Evolutionary conservation across 1,140 invertebrate species (phyloP), one percentile per base, ranked within the genome.

Genomic region (Eriocheir sinensis): DNA sequence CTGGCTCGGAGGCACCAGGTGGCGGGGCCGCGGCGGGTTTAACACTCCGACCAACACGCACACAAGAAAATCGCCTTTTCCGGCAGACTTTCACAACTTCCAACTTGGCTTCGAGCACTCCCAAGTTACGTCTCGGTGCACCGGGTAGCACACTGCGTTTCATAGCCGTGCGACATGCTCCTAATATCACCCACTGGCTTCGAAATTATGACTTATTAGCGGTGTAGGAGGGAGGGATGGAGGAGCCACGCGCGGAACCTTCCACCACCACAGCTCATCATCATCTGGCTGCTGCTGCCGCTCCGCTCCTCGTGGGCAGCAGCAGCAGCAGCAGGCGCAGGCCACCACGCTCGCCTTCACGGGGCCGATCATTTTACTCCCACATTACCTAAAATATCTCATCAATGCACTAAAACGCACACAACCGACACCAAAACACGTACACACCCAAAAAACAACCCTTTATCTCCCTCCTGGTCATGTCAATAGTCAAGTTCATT

Each of bases 41-140:
- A 85, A 60, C 80, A 85, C 91, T 91, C 17, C 36, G 90, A 91
- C 60, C 38, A 30, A 92, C 83, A 85, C 81, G 80, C 80, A 92
- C 91, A 85, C n/a, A n/a, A n/a, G 91, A 92, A 92, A 85, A 92
- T 83, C 91, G 83, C 91, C 60, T 72, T 92, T 92, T 92, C 91
- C 91, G 91, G 79, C 91, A 92, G 91, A 92, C 91, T 92, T 92
- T 92, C 91, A 92, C 91, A 92, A 92, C 91, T 85, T 92, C 72
- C 38, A 92, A 92, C 53, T 92, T 53, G 21, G 91, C 91, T 81
- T 21, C 32, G 21, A 92, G 32, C 91, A 92, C 91, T 92, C 9
- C 30, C 21, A 85, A 92, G 91, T 92, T 92, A 85, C 34, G 27
- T 92, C 48, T 53, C 80, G 83, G 91, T 48, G 83, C 81, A 85